Base-by-base conservation (phyloP, 2,888 invertebrate species). In the Monopis laevigella region DNA sequence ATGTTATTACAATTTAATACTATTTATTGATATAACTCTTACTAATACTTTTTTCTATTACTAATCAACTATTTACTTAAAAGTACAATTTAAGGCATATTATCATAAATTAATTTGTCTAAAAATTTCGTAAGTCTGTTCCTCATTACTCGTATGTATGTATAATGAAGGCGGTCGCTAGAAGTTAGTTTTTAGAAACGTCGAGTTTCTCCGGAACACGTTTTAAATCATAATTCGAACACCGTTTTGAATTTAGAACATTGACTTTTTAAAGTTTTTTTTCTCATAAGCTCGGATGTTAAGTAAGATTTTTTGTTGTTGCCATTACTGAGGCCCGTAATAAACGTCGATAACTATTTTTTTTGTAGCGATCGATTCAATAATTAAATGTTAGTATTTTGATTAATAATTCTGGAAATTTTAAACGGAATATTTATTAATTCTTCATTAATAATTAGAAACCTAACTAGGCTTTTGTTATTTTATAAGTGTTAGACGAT, bases 211-310 rank as follows among this genome's bases (percentile, higher is more conserved):
- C 78, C 75, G 71, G 77, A 80, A 80, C 80, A 78, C 72, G 80
- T 80, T 80, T 77, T 74, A 77, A 78, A 80, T 78, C 77, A 78
- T 78, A 80, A 73, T 78, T 77, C 71, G 73, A 74, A 69, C 73
- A 67, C 62, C 56, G 58, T 72, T 72, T 75, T 68, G 62, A 75
- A 74, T 75, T 70, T 75, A 64, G 77, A 73, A 71, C 77, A 66
- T 73, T 64, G 66, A 66, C 70, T 73, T 70, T 70, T 66, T 59
- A 58, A 56, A 58, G 62, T 58, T 65, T 58, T 52, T 55, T 58
- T 55, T 44, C 41, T 43, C 17, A 24, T 30, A 42, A 29, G 18
- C 14, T 18, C 30, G 50, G 46, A 48, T 50, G 43, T 48, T 44
- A 38, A 41, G 24, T 21, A 21, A 34, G 10, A 10, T 12, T 8